phyloP scores from a whole-genome alignment of 2,113 vertebrate species.

The Sorex araneus region DNA sequence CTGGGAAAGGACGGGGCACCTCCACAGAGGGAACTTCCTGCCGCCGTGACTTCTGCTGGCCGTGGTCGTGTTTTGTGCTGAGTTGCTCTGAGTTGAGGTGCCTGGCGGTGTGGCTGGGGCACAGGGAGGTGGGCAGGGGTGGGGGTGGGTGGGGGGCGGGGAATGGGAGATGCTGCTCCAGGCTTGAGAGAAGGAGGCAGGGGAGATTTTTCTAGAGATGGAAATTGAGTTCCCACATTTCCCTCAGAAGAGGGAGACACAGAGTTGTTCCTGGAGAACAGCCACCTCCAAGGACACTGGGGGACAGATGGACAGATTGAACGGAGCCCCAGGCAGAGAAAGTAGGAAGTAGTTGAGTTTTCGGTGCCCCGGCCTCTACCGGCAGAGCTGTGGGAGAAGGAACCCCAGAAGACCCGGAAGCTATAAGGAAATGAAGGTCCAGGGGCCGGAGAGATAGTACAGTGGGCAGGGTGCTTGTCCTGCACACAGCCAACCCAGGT shows the following conservation, averaged over 20 bases:
- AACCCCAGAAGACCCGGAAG: background rate
- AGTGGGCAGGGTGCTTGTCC: no score
- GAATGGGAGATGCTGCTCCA: no score
- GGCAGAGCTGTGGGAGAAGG: background rate
- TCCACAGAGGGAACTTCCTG: background rate
- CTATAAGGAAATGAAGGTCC: no score
- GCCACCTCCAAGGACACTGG: background rate
- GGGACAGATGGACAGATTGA: no score
- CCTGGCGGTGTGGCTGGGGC: background rate
- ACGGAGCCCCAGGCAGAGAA: accelerated
- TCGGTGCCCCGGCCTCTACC: background rate
- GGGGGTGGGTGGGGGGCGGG: no score
- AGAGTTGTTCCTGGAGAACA: conserved; percentile 17
- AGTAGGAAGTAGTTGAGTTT: conserved; percentile 43
- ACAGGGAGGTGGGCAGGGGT: background rate
- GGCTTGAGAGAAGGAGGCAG: background rate
- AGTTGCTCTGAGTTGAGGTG: background rate
- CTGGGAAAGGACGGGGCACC: background rate
- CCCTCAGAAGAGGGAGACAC: conserved; percentile 12
- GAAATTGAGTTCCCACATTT: background rate
- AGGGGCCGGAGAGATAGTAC: no score
- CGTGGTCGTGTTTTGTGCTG: background rate
- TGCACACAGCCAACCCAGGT: no score
- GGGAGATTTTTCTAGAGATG: conserved; percentile 29
- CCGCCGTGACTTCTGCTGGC: background rate